These are phyloP conservation scores for Drosophila sp. DNA, from an alignment of 1,140 invertebrate species.

Conservation along the genomic window DNA sequence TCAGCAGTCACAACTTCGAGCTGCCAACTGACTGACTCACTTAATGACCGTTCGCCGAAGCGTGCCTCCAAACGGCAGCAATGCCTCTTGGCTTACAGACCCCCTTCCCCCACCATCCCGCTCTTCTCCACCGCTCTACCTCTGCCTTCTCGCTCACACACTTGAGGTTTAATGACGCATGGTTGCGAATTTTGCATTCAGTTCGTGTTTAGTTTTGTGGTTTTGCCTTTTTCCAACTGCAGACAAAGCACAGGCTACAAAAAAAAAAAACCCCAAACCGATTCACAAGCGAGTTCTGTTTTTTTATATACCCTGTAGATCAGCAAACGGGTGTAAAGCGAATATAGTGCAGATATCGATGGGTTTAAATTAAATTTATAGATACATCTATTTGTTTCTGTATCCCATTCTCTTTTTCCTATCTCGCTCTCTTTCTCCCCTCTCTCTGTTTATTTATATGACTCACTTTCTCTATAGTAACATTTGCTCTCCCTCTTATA, in stretches of 20 bases:
- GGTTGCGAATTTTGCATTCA: conserved; percentile 60
- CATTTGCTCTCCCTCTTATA: too few species aligned
- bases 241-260: conserved; percentile 37
- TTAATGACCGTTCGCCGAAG: conserved; percentile 58
- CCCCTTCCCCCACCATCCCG: not conserved
- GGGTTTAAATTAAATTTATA: too few species aligned
- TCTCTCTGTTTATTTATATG: too few species aligned
- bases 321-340: not conserved
- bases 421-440: too few species aligned
- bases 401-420: too few species aligned
- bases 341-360: too few species aligned
- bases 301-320: conserved; percentile 17
- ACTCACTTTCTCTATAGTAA: too few species aligned
- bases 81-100: conserved; percentile 16
- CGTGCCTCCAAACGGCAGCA: conserved; percentile 50
- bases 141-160: not conserved
- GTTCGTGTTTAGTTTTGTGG: conserved; percentile 61
- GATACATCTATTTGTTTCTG: too few species aligned
- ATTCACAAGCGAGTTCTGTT: conserved; percentile 9
- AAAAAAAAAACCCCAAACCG: not conserved
- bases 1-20: conserved; percentile 16
- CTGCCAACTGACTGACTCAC: conserved; percentile 52
- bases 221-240: conserved; percentile 42
- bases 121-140: not conserved
- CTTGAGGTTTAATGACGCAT: conserved; percentile 57